Base-by-base conservation (phyloP, 2,888 invertebrate species). In the Axea sp. region DNA sequence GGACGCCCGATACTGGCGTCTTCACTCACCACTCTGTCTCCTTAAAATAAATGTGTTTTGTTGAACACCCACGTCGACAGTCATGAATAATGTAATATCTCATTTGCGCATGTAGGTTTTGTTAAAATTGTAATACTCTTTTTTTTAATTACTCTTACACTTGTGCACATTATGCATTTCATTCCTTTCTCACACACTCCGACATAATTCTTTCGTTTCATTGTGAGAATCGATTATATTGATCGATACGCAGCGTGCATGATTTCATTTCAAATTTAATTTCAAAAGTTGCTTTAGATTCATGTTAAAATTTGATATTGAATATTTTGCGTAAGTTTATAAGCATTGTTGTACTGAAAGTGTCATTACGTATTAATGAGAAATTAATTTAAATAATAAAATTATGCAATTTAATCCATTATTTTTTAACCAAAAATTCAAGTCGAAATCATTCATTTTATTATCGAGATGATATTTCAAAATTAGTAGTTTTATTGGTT, bases 1-100 rank as follows among this genome's bases (percentile, higher is more conserved):
- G 51, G 41, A 41, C 28, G 65, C 30, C 43, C 47, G 39, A 55
- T 67, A 47, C 47, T 14, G 15, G 55, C 65, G 11, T 67, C 47
- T 67, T 67, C 65, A 57, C 57, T 55, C 47, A 47, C 47, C 33
- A 55, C 22, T 49, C 24, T 39, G 47, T 67, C 47, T 49, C 41
- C 24, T 47, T 31, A 15, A 57, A 57, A 67, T 67, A 57, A 57
- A 57, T 67, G 49, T 33, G 67, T 67, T 67, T 67, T 57, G 67
- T 57, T 26, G 67, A 67, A 67, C 55, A 47, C 67, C 67, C 67
- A 67, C 67, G 57, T 57, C 17, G 67, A 55, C 47, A 12, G 49
- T 41, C 49, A 49, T 65, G 51, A 59, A 72, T 72, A 59, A 72
- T 72, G 55, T 47, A 72, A 49, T 65, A 59, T 65, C 62, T 57